These are phyloP conservation scores for Sminthurinus aureus DNA, from an alignment of 2,888 invertebrate genomes.

Conservation along the genomic window DNA sequence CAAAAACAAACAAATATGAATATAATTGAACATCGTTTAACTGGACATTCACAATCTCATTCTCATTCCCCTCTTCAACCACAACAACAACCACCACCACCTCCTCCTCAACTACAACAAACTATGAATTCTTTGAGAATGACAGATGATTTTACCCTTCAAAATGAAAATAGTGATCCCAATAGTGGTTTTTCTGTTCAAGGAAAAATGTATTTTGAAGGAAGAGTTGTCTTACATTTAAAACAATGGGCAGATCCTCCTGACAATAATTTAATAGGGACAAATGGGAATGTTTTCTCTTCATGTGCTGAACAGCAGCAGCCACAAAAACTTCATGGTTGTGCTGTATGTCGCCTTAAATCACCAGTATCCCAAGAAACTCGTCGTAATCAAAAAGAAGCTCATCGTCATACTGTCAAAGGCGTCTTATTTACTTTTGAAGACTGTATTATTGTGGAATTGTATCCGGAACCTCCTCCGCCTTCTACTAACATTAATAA, in stretches of 20 bases:
- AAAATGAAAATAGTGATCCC: conserved; percentile 40
- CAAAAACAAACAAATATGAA: conserved; percentile 27
- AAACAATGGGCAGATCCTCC: conserved; percentile 45
- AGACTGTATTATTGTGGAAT: conserved; percentile 52
- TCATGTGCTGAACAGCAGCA: conserved; percentile 39
- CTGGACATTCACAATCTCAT: not conserved
- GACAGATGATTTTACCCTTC: conserved; percentile 12
- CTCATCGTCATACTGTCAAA: conserved; percentile 49
- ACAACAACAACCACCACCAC: conserved; percentile 7
- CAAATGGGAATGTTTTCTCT: conserved; percentile 23
- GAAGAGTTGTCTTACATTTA: conserved; percentile 49
- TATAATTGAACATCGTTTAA: no score
- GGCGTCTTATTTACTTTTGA: conserved; percentile 52
- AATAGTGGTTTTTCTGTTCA: conserved; percentile 49
- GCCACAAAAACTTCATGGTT: conserved; percentile 35
- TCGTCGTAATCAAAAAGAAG: conserved; percentile 41
- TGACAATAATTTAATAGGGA: not conserved
- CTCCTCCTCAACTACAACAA: no score
- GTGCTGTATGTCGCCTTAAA: conserved; percentile 47
- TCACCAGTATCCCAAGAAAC: conserved; percentile 31
- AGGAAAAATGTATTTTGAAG: conserved; percentile 53
- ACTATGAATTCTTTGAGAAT: conserved; percentile 13
- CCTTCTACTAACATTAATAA: not conserved
- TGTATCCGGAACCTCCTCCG: conserved; percentile 44
- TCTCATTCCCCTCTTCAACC: not conserved